Percentiles rank a stretch among this genome's conserved stretches.
Evolutionary conservation across 2,797 vertebrate genomes (phyloP).

Genomic region (Eupleurogrammus muticus): DNA sequence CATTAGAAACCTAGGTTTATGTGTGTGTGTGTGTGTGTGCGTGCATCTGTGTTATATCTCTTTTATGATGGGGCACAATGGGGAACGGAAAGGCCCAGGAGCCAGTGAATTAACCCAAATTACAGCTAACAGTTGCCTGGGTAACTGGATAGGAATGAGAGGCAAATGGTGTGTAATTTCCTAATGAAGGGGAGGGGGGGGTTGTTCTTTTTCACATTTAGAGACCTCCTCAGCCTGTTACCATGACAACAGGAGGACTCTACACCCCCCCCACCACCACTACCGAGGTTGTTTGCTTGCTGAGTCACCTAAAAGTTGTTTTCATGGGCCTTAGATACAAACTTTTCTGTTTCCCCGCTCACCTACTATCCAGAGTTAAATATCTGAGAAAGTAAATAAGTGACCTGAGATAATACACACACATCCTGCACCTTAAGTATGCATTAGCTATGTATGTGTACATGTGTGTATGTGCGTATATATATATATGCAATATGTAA

Average conservation of each 20-base stretch:
- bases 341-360: slow-evolving; percentile 21
- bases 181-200: slow-evolving; percentile 61
- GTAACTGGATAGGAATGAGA: slow-evolving; percentile 75
- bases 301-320: slow-evolving; percentile 57
- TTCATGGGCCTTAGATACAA: slow-evolving; percentile 18
- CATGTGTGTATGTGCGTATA: too few relatives aligned
- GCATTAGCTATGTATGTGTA: too few relatives aligned
- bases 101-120: slow-evolving; percentile 76
- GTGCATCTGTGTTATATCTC: slow-evolving; percentile 71
- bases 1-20: slow-evolving; percentile 35
- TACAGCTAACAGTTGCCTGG: slow-evolving; percentile 70
- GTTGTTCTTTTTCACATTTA: slow-evolving; percentile 53
- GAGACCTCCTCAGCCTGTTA: slow-evolving; percentile 66
- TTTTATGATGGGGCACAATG: slow-evolving; percentile 76
- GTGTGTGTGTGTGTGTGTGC: slow-evolving; percentile 27
- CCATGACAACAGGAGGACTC: slow-evolving; percentile 60
- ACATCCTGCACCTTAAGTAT: too few relatives aligned
- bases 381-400: slow-evolving; percentile 17
- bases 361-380: slow-evolving; percentile 18
- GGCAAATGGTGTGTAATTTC: slow-evolving; percentile 75
- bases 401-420: background rate
- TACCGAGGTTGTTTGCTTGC: slow-evolving; percentile 40
- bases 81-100: slow-evolving; percentile 73
- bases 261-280: slow-evolving; percentile 28
- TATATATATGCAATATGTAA: too few relatives aligned